phyloP scores from a whole-genome alignment of 1,140 invertebrate species.

The Papilio polyxenes region DNA sequence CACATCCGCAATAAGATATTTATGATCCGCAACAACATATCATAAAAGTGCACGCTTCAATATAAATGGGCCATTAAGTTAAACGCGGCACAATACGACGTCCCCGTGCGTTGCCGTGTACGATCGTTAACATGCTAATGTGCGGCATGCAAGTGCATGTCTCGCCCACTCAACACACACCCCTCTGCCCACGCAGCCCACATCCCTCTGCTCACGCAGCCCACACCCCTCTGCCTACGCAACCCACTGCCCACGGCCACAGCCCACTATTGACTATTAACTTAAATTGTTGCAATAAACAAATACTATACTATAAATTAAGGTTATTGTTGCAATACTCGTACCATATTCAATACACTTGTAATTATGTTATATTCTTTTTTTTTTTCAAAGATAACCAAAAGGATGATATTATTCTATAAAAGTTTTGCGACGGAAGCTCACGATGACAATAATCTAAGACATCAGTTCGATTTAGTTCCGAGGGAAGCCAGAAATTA shows the following conservation, averaged over 20 bases:
- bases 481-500: neutral
- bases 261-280: too few species aligned
- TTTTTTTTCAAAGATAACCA: too few species aligned
- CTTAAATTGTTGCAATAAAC: too few species aligned
- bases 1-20: conserved; percentile 2
- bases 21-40: conserved; percentile 15
- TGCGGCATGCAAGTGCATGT: neutral
- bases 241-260: neutral
- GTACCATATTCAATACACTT: too few species aligned
- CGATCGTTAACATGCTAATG: conserved; percentile 7
- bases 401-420: too few species aligned
- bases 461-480: neutral
- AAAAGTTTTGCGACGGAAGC: too few species aligned
- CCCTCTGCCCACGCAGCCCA: neutral
- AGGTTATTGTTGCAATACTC: too few species aligned
- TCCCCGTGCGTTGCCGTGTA: conserved; percentile 19
- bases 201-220: neutral
- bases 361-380: too few species aligned
- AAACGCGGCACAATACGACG: conserved; percentile 9
- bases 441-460: neutral
- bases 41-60: conserved; percentile 18
- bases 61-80: conserved; percentile 31
- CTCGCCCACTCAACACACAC: neutral
- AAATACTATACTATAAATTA: too few species aligned
- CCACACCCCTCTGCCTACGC: neutral